These are phyloP conservation scores for Cryptocephalus primarius DNA, from an alignment of 2,888 invertebrate genomes.

Conservation along the genomic window DNA sequence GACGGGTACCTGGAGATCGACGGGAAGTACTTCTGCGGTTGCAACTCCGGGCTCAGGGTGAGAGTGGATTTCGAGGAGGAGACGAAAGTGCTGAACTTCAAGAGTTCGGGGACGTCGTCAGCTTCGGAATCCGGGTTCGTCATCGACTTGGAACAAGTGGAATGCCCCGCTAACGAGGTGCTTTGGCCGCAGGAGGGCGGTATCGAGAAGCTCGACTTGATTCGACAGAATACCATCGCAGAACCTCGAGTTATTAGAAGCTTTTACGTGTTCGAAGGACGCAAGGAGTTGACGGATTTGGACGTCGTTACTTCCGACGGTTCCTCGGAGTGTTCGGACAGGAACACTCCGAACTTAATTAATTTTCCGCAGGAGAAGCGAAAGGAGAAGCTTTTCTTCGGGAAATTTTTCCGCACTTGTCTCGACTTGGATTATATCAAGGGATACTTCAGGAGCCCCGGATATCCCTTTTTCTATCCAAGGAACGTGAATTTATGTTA, in stretches of 20 bases:
- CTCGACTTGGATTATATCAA: conserved; percentile 24
- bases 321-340: too few relatives aligned
- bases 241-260: conserved; percentile 17
- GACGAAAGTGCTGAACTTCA: conserved; percentile 38
- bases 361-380: too few relatives aligned
- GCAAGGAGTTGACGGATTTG: too few relatives aligned
- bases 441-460: conserved; percentile 37
- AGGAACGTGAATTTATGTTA: conserved; percentile 36
- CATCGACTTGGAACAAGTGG: conserved; percentile 45
- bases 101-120: conserved; percentile 34
- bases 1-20: conserved; percentile 46
- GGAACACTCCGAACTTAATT: too few relatives aligned
- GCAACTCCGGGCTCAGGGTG: conserved; percentile 38
- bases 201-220: conserved; percentile 4
- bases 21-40: conserved; percentile 46
- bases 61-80: conserved; percentile 27
- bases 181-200: too few relatives aligned
- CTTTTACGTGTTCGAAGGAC: conserved; percentile 26
- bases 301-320: too few relatives aligned
- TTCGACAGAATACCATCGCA: conserved; percentile 15
- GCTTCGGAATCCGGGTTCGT: conserved; percentile 41
- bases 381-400: too few relatives aligned
- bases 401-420: conserved; percentile 16
- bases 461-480: conserved; percentile 38
- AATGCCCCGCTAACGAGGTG: conserved; percentile 34